phyloP scores from a whole-genome alignment of 2,113 vertebrate species.

The Dromaius novaehollandiae region DNA sequence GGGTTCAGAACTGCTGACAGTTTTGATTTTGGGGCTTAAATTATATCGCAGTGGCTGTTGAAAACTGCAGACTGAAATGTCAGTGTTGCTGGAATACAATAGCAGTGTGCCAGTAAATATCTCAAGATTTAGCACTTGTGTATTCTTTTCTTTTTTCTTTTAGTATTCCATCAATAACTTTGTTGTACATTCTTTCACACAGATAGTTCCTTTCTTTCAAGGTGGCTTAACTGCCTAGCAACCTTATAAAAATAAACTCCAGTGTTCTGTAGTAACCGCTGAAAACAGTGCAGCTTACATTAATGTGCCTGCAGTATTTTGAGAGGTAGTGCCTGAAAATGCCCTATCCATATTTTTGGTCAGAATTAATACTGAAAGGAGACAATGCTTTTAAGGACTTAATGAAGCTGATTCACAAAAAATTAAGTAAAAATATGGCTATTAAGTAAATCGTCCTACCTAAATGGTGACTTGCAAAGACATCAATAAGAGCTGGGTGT shows the following conservation, averaged over 20 bases:
- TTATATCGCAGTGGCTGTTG: background rate
- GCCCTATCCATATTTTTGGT: background rate
- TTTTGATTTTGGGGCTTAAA: constrained; percentile 54
- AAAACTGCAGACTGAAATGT: constrained; percentile 35
- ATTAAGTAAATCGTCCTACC: background rate
- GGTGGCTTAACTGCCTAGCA: constrained; percentile 52
- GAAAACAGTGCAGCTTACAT: background rate
- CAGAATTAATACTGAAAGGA: background rate
- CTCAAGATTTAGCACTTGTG: background rate
- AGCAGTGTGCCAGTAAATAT: background rate
- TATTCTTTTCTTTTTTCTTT: constrained; percentile 27
- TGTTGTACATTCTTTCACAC: constrained; percentile 30
- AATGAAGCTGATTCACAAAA: background rate
- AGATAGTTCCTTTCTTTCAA: constrained; percentile 38
- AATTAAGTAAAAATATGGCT: background rate
- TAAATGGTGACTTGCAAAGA: background rate
- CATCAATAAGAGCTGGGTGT: rapidly evolving
- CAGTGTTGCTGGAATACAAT: constrained; percentile 26
- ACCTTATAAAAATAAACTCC: constrained; percentile 55
- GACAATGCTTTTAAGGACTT: background rate
- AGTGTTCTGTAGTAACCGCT: background rate
- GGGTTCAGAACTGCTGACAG: background rate
- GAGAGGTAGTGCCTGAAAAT: background rate
- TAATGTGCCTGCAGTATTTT: background rate
- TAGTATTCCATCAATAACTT: constrained; percentile 57